Base-by-base conservation (phyloP, 2,797 vertebrate genomes). In the Gobio occitaniae region DNA sequence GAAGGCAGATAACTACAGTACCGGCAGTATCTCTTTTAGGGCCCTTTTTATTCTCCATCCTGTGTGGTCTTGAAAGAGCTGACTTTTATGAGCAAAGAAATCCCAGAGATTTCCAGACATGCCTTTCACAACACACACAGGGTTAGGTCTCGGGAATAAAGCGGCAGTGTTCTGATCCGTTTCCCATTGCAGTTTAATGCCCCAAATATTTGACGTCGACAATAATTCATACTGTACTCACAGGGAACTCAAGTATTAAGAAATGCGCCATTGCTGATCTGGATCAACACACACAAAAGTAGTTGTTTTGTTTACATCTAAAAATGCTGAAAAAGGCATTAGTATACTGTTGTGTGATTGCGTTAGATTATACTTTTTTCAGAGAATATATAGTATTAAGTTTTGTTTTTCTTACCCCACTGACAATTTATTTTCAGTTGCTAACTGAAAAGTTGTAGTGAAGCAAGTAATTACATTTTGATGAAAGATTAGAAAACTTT, bases 91-190 rank as follows among this genome's bases (percentile, higher is more conserved):
- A 54, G 70, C 6, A 4, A 75, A 69, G 77, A 83, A 80, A 77
- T 56, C 81, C 69, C 69, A 19, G 47, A 75, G 29, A 80, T 61
- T 77, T 77, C 56, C 78, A 77, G 63, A 65, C n/a, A 36, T 76
- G 75, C 69, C 69, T 54, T 77, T 87, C 41, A 54, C 61, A 54
- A 69, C 44, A 68, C 59, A 77, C 56, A 65, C 47, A 19, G 48
- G 78, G 83, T 54, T 72, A 82, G 72, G 17, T 32, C 72, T 10
- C 17, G 19, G 56, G 65, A 84, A 87, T 83, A 78, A 76, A 87
- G 75, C n/a, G 15, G 6, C 82, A 48, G 25, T 77, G 86, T 87
- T 89, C 84, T 32, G 47, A 87, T 47, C 78, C 44, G 38, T 84
- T 82, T 84, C 78, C 84, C 72, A 70, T 69, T 63, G 15, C 63